Base-by-base conservation (phyloP, 2,888 invertebrate genomes). In the Antheraea yamamai region DNA sequence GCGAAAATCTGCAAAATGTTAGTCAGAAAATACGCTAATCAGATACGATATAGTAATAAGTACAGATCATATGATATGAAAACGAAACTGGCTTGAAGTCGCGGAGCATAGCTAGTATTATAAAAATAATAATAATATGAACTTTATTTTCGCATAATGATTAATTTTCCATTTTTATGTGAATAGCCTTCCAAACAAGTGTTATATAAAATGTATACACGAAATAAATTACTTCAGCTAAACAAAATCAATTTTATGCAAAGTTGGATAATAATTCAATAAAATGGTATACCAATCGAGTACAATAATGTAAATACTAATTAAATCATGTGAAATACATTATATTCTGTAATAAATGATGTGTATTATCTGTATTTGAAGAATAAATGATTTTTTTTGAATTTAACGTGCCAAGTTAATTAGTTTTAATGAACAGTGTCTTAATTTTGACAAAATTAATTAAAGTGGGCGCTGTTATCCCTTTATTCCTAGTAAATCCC, bases 301-400 rank as follows among this genome's bases (percentile, higher is more conserved):
- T 92, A 95, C 94, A 95, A 95, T 95, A 95, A 94, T 86, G 81
- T 87, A 88, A 86, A 83, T 78, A 94, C 93, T 93, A 94, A 89
- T 94, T 94, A 94, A 79, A 80, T 81, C 79, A 83, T 91, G 89
- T 92, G 88, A 90, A 88, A 90, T 91, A 66, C 16, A 66, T 66
- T 66, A 91, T 88, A 87, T 87, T 85, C 82, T 82, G 85, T 83
- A 81, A 78, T 88, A 88, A 89, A 83, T 83, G 75, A 85, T 79
- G 79, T 86, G 79, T 86, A 87, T 85, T 90, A 92, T 82, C 85
- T 90, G 90, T 92, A 89, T 80, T 90, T 88, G 82, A 82, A 84
- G 89, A 89, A 93, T 93, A 94, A 93, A 94, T 88, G 70, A 88
- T 91, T 86, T 84, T 90, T 93, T 94, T 94, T 93, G 90, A 94